Base-by-base conservation (phyloP, 2,888 invertebrate genomes). In the Eristalis arbustorum region DNA sequence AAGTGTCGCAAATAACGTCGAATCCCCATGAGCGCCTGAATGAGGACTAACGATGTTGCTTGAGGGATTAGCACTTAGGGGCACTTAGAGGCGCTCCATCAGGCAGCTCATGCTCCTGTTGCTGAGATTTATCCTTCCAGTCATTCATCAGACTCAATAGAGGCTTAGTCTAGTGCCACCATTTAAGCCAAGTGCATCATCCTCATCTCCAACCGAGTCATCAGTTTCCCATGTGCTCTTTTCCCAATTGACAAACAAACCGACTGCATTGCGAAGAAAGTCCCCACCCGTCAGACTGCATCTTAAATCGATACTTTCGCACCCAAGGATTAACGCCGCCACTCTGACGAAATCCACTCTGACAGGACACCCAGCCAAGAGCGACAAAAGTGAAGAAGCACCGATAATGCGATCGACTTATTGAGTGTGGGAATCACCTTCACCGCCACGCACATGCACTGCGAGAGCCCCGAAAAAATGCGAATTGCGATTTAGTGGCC, bases 381-480 rank as follows among this genome's bases (percentile, higher is more conserved):
- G 23, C 56, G 59, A 31, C 3, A 69, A 25, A 69, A 66, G 71
- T 74, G 69, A 76, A 75, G 68, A 81, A 73, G 49, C 63, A 34
- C 10, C 57, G 8, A 22, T 82, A 83, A 87, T 82, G 79, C 87
- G 87, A 87, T 79, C 78, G 82, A 82, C 63, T 64, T 37, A 77
- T 40, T 37, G 72, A 82, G 82, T 82, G 83, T 87, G 85, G 77
- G 85, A 85, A 82, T 34, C 73, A 62, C 31, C 73, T 68, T 73
- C 69, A 61, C 59, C 63, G 37, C 37, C 56, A n/a, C 61, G 37
- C 82, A 82, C 62, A 56, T 22, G 22, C 23, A 0, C 34, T 22
- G 28, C n/a, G 14, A 10, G 22, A 61, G 40, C 37, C 23, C 56
- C 18, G 31, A n/a, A n/a, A 42, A 57, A 34, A 61, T 23, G 6